Base-by-base conservation (phyloP, 2,797 vertebrate species). In the Steatocranus sp. region DNA sequence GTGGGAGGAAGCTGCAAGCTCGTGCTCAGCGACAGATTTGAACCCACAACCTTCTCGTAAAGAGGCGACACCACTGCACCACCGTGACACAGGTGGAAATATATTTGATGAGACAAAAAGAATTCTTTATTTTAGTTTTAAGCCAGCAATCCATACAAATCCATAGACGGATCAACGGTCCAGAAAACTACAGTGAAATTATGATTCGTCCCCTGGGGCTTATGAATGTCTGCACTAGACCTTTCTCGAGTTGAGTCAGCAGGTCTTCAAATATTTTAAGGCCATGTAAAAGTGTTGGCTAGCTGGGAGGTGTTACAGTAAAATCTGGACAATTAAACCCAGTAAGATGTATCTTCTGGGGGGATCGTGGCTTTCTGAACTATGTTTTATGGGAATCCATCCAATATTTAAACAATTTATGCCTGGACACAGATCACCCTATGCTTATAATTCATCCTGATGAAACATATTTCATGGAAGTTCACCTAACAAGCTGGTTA, bases 401-500 rank as follows among this genome's bases (percentile, higher is more conserved):
- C 20, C 1, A 0, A 68, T 0, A 68, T 17, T 25, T 17, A 68
- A 43, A 6, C 38, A 17, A 27, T 27, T 43, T 17, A 2, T 70
- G 38, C 9, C 36, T 68, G 8, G 20, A 10, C 38, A 43, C 63
- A 68, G 38, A 43, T 17, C 36, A 17, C 11, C 34, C 36, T 9
- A 6, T 68, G 63, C 14, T 68, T 0, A 25, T 11, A 41, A 68
- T 38, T 63, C 58, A 38, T 23, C 58, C 34, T 63, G 34, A 38
- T 43, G 8, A 63, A 25, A 1, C 63, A 43, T 68, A 43, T 25
- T 43, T 68, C 3, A 0, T 17, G 38, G 63, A 36, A 0, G n/a
- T 36, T 12, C 11, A 36, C 12, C 34, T 1, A 9, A 66, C 61
- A 66, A 38, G 34, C 34, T 41, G 61, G 61, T 66, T 41, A 68